phyloP scores from a whole-genome alignment of 30 jellyfish, hydroid and myxozoan genomes.

The Hydractinia echinata region DNA sequence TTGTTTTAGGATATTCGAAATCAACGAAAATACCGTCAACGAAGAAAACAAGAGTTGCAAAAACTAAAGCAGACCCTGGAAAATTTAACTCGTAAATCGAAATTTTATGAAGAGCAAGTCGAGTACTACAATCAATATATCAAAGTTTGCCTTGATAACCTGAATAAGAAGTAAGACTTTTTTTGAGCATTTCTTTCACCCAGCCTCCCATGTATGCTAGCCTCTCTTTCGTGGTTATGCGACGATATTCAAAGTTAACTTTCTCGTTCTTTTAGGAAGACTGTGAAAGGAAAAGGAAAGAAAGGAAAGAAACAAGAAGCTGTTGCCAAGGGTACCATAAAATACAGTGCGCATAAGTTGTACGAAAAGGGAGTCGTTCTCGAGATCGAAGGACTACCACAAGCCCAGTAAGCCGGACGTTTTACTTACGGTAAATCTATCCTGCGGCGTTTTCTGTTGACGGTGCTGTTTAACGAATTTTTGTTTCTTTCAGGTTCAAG shows the following conservation, averaged over 20 bases:
- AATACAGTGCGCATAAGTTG: constrained; percentile 85
- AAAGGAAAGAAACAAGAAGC: constrained; percentile 66
- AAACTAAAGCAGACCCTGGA: constrained; percentile 82
- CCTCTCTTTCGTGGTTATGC: too few relatives aligned
- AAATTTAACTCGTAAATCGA: constrained; percentile 76
- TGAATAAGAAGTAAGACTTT: constrained; percentile 75
- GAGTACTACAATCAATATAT: constrained; percentile 89
- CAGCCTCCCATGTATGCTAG: background rate
- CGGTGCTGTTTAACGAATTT: background rate
- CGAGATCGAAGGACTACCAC: constrained; percentile 96
- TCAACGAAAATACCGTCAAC: constrained; percentile 91
- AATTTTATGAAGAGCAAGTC: constrained; percentile 75
- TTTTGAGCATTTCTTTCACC: background rate
- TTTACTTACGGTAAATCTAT: too few relatives aligned
- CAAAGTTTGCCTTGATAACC: constrained; percentile 87
- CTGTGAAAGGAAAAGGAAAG: constrained; percentile 56
- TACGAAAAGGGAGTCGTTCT: constrained; percentile 83
- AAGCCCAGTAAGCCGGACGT: constrained; percentile 64
- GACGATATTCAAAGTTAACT: too few relatives aligned
- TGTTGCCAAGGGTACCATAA: constrained; percentile 71
- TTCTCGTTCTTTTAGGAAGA: constrained; percentile 39
- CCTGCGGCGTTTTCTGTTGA: too few relatives aligned
- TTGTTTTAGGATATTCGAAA: constrained; percentile 78
- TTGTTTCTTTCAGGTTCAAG: constrained; percentile 58
- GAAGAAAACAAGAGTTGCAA: constrained; percentile 84